Percentiles rank a stretch among this genome's conserved stretches.
These are phyloP conservation scores for Typhlichthys subterraneus DNA, from an alignment of 2,797 vertebrate genomes.

Conservation along the genomic window DNA sequence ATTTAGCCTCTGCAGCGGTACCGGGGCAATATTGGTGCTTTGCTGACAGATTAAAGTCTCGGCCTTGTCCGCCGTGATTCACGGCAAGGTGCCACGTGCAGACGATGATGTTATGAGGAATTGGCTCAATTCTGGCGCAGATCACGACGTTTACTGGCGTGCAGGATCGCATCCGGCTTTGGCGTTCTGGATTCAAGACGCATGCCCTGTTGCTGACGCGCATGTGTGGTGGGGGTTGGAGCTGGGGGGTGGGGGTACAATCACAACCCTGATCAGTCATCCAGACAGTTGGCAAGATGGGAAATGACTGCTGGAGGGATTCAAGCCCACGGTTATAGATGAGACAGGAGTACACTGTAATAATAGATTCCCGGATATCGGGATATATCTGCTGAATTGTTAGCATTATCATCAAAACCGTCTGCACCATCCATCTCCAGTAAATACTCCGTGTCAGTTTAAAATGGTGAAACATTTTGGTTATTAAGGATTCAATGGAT, in stretches of 20 bases:
- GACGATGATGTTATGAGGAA: constrained; percentile 76
- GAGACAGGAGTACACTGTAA: constrained; percentile 56
- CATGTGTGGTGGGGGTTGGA: constrained; percentile 52
- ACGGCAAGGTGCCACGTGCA: constrained; percentile 68
- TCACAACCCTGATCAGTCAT: constrained; percentile 76
- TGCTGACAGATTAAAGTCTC: constrained; percentile 67
- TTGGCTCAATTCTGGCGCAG: constrained; percentile 71
- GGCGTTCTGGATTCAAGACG: constrained; percentile 66
- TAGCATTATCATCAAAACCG: constrained; percentile 61
- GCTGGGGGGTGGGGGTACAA: constrained; percentile 49
- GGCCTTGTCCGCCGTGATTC: constrained; percentile 61
- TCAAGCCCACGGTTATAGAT: constrained; percentile 72
- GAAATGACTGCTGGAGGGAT: constrained; percentile 71
- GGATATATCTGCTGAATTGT: constrained; percentile 73
- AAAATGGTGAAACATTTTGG: constrained; percentile 34
- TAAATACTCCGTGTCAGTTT: constrained; percentile 47
- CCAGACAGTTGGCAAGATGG: constrained; percentile 73
- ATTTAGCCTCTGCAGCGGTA: constrained; percentile 60
- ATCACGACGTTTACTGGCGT: constrained; percentile 73
- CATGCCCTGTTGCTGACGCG: constrained; percentile 66
- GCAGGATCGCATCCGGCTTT: constrained; percentile 49
- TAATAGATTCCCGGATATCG: constrained; percentile 69
- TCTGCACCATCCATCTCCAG: constrained; percentile 51
- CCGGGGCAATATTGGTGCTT: constrained; percentile 59
- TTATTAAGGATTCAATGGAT: constrained; percentile 12